phyloP scores from a whole-genome alignment of 2,113 vertebrate species.

The Chloropsis hardwickii region DNA sequence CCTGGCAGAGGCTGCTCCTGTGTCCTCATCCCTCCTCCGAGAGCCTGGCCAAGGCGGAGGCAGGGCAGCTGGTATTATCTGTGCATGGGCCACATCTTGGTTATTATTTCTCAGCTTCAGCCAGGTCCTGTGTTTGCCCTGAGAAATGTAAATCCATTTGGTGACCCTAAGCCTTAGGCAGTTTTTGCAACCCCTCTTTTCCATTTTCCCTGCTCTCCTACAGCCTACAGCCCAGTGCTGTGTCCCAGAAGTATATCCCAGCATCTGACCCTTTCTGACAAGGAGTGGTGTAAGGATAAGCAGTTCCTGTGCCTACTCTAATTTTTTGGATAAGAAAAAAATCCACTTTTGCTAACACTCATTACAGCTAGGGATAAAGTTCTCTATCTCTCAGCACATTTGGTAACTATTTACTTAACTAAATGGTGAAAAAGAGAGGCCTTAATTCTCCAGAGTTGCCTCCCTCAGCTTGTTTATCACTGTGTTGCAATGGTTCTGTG shows the following conservation, averaged over 20 bases:
- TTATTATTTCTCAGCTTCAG: not conserved
- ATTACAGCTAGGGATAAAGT: conserved; percentile 1
- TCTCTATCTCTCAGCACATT: conserved; percentile 49
- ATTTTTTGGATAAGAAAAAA: not conserved
- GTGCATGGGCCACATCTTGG: not conserved
- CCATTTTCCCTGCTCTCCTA: not conserved
- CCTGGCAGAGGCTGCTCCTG: not conserved
- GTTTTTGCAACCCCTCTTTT: not conserved
- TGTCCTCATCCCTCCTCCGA: not conserved
- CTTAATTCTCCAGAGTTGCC: conserved; percentile 65
- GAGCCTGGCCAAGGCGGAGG: not conserved
- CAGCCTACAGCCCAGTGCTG: not conserved
- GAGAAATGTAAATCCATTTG: not conserved
- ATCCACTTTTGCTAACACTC: not conserved
- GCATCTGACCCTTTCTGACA: not conserved
- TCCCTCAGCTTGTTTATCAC: conserved; percentile 63
- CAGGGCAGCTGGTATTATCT: not conserved
- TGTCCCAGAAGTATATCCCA: not conserved
- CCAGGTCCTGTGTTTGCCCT: not conserved
- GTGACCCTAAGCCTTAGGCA: not conserved
- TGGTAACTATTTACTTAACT: conserved; percentile 67
- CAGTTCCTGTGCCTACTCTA: not conserved
- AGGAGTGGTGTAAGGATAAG: not conserved
- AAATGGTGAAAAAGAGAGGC: conserved; percentile 53
- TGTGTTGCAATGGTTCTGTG: conserved; percentile 68